Conservation (phyloP, 2,797 vertebrate genomes). For the Danio tinwini region DNA sequence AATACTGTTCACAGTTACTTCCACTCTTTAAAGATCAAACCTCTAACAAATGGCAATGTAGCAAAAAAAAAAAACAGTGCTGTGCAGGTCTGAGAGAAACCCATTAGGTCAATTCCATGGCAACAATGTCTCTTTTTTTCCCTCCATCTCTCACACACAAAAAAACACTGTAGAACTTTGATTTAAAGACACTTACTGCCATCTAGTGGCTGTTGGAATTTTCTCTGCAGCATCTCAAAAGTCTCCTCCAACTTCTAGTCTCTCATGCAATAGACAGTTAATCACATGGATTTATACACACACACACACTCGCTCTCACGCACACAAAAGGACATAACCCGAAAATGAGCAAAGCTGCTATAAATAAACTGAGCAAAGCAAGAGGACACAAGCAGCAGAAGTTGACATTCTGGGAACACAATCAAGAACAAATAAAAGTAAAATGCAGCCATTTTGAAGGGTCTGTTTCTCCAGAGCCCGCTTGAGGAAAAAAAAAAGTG, state of each 20-base stretch:
- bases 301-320: not conserved
- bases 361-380: constrained; percentile 5
- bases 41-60: constrained; percentile 73
- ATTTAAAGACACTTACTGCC: constrained; percentile 75
- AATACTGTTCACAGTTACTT: constrained; percentile 68
- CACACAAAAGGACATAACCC: not conserved
- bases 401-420: constrained; percentile 20
- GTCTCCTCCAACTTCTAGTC: not conserved
- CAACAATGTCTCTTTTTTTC: constrained; percentile 69
- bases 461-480: constrained; percentile 63
- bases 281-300: constrained; percentile 14
- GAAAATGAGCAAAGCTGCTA: not conserved
- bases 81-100: constrained; percentile 64
- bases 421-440: constrained; percentile 54
- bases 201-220: constrained; percentile 74
- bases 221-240: constrained; percentile 50
- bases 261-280: not conserved
- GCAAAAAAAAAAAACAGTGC: constrained; percentile 64
- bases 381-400: not conserved
- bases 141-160: constrained; percentile 6
- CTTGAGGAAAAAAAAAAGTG: constrained; percentile 68
- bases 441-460: constrained; percentile 62
- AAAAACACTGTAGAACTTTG: constrained; percentile 42
- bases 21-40: constrained; percentile 70
- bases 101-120: constrained; percentile 78